A percentile compares a stretch with the other conserved stretches of the same genome.
phyloP scores from a whole-genome alignment of 2,888 invertebrate species.

The Philhelius pedissequus region DNA sequence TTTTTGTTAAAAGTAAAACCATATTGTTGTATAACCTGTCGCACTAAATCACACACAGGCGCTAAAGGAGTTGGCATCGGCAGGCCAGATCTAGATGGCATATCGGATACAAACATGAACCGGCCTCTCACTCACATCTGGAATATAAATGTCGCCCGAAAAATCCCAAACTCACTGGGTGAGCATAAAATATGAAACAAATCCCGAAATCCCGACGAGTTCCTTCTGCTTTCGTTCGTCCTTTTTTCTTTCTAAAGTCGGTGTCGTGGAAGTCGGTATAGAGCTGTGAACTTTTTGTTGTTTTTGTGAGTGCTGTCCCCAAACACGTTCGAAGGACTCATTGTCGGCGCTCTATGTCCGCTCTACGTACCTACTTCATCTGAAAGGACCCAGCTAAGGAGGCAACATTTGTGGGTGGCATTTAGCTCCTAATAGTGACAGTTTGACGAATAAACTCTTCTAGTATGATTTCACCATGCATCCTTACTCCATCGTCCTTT shows the following conservation, averaged over 20 bases:
- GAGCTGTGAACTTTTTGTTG: not conserved
- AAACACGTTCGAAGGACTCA: constrained; percentile 42
- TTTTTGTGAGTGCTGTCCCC: constrained; percentile 32
- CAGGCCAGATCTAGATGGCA: not conserved
- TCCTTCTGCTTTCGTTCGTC: constrained; percentile 5
- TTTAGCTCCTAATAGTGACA: constrained; percentile 6
- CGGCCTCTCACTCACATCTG: constrained; percentile 7
- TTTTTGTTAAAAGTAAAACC: constrained; percentile 46
- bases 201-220: constrained; percentile 57
- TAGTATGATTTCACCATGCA: constrained; percentile 34
- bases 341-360: not conserved
- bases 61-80: not conserved
- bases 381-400: not conserved
- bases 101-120: constrained; percentile 27
- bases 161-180: constrained; percentile 53
- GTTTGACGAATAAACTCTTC: constrained; percentile 36
- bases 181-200: constrained; percentile 65
- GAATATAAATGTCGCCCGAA: constrained; percentile 45
- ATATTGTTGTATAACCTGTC: constrained; percentile 59
- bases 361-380: not conserved
- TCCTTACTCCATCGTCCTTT: not conserved
- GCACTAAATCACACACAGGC: constrained; percentile 55
- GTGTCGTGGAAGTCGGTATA: not conserved
- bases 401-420: constrained; percentile 19
- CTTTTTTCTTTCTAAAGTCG: not conserved